phyloP scores from a whole-genome alignment of 2,888 invertebrate species.

The Argyresthia albistria region DNA sequence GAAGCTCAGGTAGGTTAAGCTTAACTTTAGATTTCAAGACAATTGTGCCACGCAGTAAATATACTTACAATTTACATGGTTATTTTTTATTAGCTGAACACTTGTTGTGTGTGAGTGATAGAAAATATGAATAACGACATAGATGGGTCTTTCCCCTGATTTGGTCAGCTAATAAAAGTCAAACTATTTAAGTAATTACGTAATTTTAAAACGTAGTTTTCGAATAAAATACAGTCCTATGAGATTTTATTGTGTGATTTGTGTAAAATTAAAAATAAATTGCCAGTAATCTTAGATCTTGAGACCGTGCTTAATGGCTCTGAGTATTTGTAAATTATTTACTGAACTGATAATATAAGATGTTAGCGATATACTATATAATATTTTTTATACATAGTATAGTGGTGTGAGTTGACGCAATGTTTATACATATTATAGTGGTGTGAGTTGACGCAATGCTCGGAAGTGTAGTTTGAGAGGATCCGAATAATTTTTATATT shows the following conservation, averaged over 20 bases:
- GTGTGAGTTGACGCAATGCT: conserved; percentile 19
- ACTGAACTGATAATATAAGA: conserved; percentile 63
- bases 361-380: conserved; percentile 24
- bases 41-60: no score
- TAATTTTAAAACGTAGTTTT: neutral
- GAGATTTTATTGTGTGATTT: conserved; percentile 4
- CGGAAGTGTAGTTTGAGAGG: conserved; percentile 28
- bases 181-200: conserved; percentile 16
- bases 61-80: no score
- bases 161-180: conserved; percentile 9
- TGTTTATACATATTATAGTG: conserved; percentile 28
- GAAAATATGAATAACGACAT: no score
- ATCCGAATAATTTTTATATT: conserved; percentile 67
- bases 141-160: no score
- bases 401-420: conserved; percentile 24
- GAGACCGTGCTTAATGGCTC: conserved; percentile 18
- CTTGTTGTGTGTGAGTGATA: no score
- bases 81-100: no score
- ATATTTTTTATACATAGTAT: conserved; percentile 34
- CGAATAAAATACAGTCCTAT: neutral
- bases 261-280: neutral
- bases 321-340: conserved; percentile 17
- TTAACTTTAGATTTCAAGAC: conserved; percentile 1
- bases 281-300: neutral
- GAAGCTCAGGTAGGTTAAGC: conserved; percentile 17